Percentiles rank a stretch among this genome's conserved stretches.
Evolutionary conservation across 37 sponge, comb jelly and placozoan species (phyloP).

Genomic region (Diacarnus erythraeanus): DNA sequence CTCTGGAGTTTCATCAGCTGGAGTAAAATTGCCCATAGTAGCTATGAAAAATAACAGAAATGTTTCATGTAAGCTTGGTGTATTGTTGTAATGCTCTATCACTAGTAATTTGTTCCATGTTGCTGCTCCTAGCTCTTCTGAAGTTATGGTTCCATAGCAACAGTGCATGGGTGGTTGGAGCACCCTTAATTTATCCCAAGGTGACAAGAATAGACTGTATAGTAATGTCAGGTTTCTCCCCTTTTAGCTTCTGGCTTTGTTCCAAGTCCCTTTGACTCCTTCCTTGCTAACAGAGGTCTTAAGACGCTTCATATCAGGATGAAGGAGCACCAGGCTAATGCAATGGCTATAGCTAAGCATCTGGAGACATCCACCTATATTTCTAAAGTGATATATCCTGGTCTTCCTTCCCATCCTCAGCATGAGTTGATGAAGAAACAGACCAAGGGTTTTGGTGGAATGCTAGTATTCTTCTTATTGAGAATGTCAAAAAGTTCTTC

Average conservation of each 20-base stretch:
- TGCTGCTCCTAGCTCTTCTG: too few relatives aligned
- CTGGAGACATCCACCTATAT: slow-evolving; percentile 71
- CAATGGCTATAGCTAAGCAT: slow-evolving; percentile 79
- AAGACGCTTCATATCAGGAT: slow-evolving; percentile 94
- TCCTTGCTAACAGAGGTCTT: slow-evolving; percentile 90
- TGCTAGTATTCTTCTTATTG: slow-evolving; percentile 85
- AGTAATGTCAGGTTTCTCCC: too few relatives aligned
- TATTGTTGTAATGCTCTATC: too few relatives aligned
- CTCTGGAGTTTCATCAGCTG: too few relatives aligned
- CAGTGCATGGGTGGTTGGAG: too few relatives aligned
- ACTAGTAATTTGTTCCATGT: too few relatives aligned
- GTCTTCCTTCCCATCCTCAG: slow-evolving; percentile 94
- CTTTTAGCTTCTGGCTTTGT: slow-evolving; percentile 79
- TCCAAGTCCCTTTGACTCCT: slow-evolving; percentile 97
- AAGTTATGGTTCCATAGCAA: too few relatives aligned
- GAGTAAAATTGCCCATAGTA: too few relatives aligned
- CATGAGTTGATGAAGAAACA: slow-evolving; percentile 89
- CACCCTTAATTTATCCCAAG: too few relatives aligned
- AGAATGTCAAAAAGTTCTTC: slow-evolving; percentile 74
- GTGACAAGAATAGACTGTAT: too few relatives aligned
- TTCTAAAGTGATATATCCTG: slow-evolving; percentile 78
- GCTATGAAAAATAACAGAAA: too few relatives aligned
- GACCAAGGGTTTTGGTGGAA: slow-evolving; percentile 93
- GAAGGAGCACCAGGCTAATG: slow-evolving; percentile 91
- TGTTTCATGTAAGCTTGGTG: too few relatives aligned